phyloP scores from a whole-genome alignment of 1,140 invertebrate species.

The Dreissena polymorpha region DNA sequence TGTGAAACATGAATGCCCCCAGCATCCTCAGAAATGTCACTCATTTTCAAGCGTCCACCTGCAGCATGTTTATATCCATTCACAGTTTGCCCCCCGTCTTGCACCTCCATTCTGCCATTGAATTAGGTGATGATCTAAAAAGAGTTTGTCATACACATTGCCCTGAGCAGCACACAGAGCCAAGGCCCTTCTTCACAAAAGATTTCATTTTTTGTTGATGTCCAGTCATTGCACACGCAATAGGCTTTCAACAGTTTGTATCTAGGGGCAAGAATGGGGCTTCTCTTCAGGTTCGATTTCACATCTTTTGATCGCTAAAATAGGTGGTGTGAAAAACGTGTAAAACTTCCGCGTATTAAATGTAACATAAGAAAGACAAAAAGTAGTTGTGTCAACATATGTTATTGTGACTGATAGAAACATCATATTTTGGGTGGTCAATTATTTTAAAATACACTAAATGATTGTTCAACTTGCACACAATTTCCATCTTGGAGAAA shows the following conservation, averaged over 20 bases:
- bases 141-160: conserved; percentile 19
- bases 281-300: background rate
- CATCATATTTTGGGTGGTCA: no score
- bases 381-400: no score
- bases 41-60: background rate
- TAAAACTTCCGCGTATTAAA: no score
- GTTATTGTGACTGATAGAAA: no score
- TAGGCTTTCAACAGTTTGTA: conserved; percentile 52
- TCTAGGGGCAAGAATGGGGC: conserved; percentile 40
- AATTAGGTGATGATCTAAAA: background rate
- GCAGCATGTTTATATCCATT: conserved; percentile 16
- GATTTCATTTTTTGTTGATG: background rate
- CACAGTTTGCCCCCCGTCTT: background rate
- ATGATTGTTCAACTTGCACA: no score
- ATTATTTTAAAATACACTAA: no score
- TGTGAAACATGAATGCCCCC: no score
- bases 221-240: conserved; percentile 1
- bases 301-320: conserved; percentile 18
- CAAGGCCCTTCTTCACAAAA: background rate
- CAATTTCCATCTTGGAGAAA: no score
- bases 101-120: background rate
- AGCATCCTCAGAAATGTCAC: no score
- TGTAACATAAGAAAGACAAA: no score
- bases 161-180: background rate
- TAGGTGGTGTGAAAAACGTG: background rate